Percentiles rank a stretch among this genome's conserved stretches.
phyloP scores from a whole-genome alignment of 1,140 invertebrate genomes.

The Brachionus manjavacas region DNA sequence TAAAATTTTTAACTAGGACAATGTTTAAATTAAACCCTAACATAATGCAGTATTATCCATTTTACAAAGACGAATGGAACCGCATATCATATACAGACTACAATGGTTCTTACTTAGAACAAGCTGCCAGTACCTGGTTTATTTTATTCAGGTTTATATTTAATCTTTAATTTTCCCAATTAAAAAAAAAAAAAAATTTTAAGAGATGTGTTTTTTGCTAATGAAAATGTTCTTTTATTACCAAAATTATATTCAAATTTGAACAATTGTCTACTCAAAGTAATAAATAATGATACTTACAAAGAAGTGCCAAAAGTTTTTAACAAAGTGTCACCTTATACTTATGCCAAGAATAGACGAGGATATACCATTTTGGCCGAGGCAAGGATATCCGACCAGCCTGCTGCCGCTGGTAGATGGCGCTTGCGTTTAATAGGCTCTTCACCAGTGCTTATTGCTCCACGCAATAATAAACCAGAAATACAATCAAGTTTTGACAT shows the following conservation, averaged over 20 bases:
- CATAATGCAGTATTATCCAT: conserved; percentile 54
- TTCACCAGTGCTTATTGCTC: conserved; percentile 49
- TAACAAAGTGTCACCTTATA: conserved; percentile 54
- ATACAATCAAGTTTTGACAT: conserved; percentile 51
- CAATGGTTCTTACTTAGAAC: conserved; percentile 51
- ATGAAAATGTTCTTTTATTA: conserved; percentile 53
- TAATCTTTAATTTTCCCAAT: conserved; percentile 52
- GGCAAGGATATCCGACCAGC: conserved; percentile 50
- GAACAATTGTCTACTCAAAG: conserved; percentile 53
- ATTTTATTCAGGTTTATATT: conserved; percentile 56
- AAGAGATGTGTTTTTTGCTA: conserved; percentile 56
- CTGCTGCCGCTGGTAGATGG: conserved; percentile 50
- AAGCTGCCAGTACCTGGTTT: conserved; percentile 54
- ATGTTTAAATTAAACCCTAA: conserved; percentile 53
- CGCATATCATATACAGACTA: conserved; percentile 56
- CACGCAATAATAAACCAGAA: conserved; percentile 46
- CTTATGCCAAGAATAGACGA: conserved; percentile 56
- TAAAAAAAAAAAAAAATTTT: too few species aligned
- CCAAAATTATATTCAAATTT: conserved; percentile 52
- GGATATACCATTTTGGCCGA: conserved; percentile 57
- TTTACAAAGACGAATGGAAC: conserved; percentile 57
- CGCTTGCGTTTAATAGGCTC: conserved; percentile 56
- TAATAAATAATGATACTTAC: conserved; percentile 56
- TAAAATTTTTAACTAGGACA: conserved; percentile 45
- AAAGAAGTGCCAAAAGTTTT: conserved; percentile 55